These are phyloP conservation scores for Anthopleura xanthogrammica DNA, from an alignment of 92 coral and sea anemone species.

Conservation along the genomic window DNA sequence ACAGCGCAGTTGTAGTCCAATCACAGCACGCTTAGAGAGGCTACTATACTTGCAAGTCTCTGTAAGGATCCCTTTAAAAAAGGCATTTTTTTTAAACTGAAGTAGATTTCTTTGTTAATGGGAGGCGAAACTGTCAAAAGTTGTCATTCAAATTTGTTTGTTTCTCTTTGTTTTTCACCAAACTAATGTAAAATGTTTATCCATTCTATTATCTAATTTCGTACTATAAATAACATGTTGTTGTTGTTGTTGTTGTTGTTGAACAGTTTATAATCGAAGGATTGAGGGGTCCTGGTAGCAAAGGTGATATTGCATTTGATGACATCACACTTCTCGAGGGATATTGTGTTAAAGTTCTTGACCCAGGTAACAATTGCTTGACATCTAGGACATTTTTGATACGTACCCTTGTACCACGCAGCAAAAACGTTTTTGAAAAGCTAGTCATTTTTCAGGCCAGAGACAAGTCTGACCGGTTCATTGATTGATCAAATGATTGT, in stretches of 20 bases:
- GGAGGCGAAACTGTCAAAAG: no score
- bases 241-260: not conserved
- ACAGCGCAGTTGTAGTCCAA: no score
- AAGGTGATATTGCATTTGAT: slow-evolving; percentile 27
- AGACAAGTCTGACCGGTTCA: not conserved
- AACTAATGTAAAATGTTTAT: no score
- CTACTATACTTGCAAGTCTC: no score
- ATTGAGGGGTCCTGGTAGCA: slow-evolving; percentile 14
- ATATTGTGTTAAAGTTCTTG: not conserved
- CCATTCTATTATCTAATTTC: not conserved
- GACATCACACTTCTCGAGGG: slow-evolving; percentile 24
- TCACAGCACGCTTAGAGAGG: no score
- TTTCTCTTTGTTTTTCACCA: no score
- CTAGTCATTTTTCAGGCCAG: not conserved
- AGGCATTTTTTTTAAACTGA: no score
- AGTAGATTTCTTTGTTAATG: no score
- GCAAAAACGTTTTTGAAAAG: not conserved
- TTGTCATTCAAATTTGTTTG: no score
- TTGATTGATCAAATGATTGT: no score
- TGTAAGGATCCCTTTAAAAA: no score
- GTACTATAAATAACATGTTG: not conserved
- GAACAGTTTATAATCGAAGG: slow-evolving; percentile 22
- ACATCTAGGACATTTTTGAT: not conserved
- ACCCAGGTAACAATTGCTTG: not conserved
- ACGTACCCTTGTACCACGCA: not conserved